Percentiles rank a stretch among this genome's conserved stretches.
Evolutionary conservation across 92 coral and sea anemone species (phyloP).

Genomic region (Porites cylindrica): DNA sequence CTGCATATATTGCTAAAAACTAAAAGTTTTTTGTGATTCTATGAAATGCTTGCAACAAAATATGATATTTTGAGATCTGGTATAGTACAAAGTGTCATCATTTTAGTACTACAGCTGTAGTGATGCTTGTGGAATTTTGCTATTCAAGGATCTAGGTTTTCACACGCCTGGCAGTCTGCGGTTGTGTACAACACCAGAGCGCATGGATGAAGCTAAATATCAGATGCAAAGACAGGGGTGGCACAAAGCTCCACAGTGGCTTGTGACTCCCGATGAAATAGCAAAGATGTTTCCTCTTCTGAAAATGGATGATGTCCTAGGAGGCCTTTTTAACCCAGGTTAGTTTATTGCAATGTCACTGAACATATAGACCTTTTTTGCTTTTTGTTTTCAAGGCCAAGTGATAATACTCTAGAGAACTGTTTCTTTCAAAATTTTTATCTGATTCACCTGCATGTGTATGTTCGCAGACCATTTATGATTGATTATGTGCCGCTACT

Average conservation of each 20-base stretch:
- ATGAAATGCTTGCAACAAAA: too few relatives aligned
- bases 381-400: not conserved
- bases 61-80: too few relatives aligned
- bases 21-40: too few relatives aligned
- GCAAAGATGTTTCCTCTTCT: slow-evolving; percentile 89
- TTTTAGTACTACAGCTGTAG: too few relatives aligned
- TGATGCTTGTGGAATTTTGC: too few relatives aligned
- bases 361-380: not conserved
- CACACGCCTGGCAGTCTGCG: slow-evolving; percentile 95
- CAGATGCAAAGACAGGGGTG: slow-evolving; percentile 96
- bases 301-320: slow-evolving; percentile 86
- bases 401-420: not conserved
- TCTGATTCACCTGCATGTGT: too few relatives aligned
- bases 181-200: slow-evolving; percentile 85
- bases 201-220: slow-evolving; percentile 92
- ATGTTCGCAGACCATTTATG: too few relatives aligned
- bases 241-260: slow-evolving; percentile 95
- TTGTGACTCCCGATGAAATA: slow-evolving; percentile 93
- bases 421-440: too few relatives aligned
- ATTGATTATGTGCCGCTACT: too few relatives aligned
- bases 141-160: slow-evolving; percentile 83
- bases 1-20: too few relatives aligned
- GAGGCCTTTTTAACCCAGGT: slow-evolving; percentile 96
- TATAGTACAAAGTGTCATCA: too few relatives aligned
- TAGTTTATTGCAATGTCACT: not conserved